A percentile compares a stretch with the other conserved stretches of the same genome.
These are phyloP conservation scores for Rhyacophila evoluta DNA, from an alignment of 2,888 invertebrate genomes.

Conservation along the genomic window DNA sequence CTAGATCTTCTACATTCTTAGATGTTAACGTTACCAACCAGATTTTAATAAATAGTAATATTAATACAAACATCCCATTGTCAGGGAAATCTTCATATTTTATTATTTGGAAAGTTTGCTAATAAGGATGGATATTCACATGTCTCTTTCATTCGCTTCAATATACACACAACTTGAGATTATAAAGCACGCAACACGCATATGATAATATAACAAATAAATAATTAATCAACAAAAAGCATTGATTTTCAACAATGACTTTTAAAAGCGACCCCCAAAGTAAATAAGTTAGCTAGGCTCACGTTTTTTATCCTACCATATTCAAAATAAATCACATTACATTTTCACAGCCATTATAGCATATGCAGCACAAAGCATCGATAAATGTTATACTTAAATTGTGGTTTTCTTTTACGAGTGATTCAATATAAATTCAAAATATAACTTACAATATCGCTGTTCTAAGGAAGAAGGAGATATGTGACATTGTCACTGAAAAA, in stretches of 20 bases:
- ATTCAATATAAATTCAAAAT: not conserved
- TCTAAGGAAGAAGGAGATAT: too few relatives aligned
- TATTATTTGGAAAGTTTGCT: too few relatives aligned
- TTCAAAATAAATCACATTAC: slow-evolving; percentile 22
- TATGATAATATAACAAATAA: not conserved
- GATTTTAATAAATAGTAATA: too few relatives aligned
- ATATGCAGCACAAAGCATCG: not conserved
- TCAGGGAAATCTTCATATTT: too few relatives aligned
- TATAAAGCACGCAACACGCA: not conserved
- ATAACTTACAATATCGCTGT: too few relatives aligned
- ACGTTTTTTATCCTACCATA: slow-evolving; percentile 11
- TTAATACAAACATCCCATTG: too few relatives aligned
- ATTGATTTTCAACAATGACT: not conserved
- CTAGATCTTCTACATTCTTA: too few relatives aligned
- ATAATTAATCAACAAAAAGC: not conserved
- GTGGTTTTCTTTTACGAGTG: slow-evolving; percentile 11
- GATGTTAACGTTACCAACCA: too few relatives aligned
- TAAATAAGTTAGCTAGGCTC: not conserved
- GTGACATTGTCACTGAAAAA: too few relatives aligned
- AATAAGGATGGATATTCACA: too few relatives aligned
- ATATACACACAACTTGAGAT: too few relatives aligned
- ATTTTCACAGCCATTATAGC: not conserved
- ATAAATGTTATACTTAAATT: not conserved
- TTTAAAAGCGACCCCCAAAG: not conserved
- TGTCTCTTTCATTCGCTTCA: too few relatives aligned